Base-by-base conservation (phyloP, 30 jellyfish, hydroid and myxozoan genomes). In the Cassiopea xamachana region DNA sequence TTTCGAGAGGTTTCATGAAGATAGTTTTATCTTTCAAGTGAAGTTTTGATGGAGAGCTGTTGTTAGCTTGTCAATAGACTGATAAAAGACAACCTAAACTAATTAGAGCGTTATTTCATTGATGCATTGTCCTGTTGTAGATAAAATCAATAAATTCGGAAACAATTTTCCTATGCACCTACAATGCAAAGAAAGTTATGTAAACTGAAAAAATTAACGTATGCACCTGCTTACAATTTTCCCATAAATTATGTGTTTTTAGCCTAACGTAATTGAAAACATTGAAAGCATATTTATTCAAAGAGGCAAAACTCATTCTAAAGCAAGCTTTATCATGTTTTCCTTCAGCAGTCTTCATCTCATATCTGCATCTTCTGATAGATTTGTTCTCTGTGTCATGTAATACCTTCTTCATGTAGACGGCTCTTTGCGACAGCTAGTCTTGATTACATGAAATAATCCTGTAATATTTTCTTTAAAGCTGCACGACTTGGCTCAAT, bases 371-470 rank as follows among this genome's bases (percentile, higher is more conserved):
- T 18, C 58, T 73, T 46, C 19, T 50, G 69, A 16, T 77, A 2
- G 73, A 77, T 48, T 60, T 77, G 47, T 43, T 43, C 47, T 59
- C 2, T 6, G 48, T 46, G n/a, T 49, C 10, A 17, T 2, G 47
- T 7, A 2, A 46, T 43, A 16, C 80, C 51, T 51, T 71, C 80
- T 71, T 71, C n/a, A 71, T 16, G 15, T 71, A 17, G 3, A 43
- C 51, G 47, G 80, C 80, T 71, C 27, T 71, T n/a, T 64, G 74
- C 74, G 27, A 14, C 5, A 5, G 74, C 43, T 71, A 71, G 80
- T 43, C 10, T 71, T 71, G 15, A 71, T 43, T 17, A 55, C 80
- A 71, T 10, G 39, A 55, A 8, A 39, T 43, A 71, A 71, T 71
- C 50, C 5, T 19, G 80, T 71, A 71, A 8, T 19, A 2, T 1